Evolutionary conservation across 2,797 vertebrate species (phyloP).

Genomic region (Sciurus vulgaris): DNA sequence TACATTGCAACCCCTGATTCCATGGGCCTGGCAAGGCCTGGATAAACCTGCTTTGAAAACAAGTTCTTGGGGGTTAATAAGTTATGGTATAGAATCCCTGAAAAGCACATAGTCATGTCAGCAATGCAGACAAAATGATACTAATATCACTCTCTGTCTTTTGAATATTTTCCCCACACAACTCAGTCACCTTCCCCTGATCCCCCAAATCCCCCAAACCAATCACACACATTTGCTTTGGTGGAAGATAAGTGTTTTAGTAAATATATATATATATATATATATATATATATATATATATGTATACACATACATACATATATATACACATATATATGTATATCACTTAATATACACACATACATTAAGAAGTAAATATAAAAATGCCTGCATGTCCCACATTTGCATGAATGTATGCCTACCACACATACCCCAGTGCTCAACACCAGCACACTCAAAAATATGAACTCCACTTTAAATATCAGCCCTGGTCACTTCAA

Average conservation of each 20-base stretch:
- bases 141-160: not conserved
- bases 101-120: not conserved
- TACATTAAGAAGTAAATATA: not conserved
- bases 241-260: not conserved
- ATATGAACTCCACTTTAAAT: not conserved
- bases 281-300: not conserved
- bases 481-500: not conserved
- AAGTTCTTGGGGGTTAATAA: not conserved
- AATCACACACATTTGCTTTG: not conserved
- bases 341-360: not conserved
- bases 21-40: not conserved
- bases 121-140: not conserved
- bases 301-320: not conserved
- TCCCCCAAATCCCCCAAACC: not conserved
- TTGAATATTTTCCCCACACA: not conserved
- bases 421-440: not conserved
- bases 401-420: not conserved
- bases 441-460: not conserved
- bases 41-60: not conserved
- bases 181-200: not conserved
- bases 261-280: no score
- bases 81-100: not conserved
- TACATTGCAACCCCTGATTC: not conserved
- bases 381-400: not conserved
- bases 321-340: not conserved